Evolutionary conservation across 2,888 invertebrate genomes (phyloP), one percentile per base, ranked within the genome.

Genomic region (Apeira syringaria): DNA sequence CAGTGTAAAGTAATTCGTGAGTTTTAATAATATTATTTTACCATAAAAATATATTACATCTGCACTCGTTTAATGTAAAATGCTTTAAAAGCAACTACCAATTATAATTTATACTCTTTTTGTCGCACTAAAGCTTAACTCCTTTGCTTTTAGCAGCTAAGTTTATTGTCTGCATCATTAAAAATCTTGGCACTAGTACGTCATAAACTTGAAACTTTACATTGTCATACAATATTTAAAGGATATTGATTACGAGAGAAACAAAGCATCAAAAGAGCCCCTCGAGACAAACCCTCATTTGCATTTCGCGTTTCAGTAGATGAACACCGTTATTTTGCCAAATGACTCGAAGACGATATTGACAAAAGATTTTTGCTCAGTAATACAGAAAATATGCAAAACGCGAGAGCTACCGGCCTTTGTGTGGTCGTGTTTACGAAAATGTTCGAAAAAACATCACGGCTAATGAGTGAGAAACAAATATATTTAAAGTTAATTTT

Each of bases 301-400:
- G 59, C 71, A 74, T 79, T 71, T 68, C 64, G 68, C 68, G 64
- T 71, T 72, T 73, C 67, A 68, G 61, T 57, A 64, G 59, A 64
- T 56, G 58, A 61, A 59, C 59, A 56, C 52, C 59, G 72, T 74
- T 73, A 75, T 75, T 31, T 76, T 76, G 69, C 61, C 61, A 74
- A 77, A 77, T 78, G 76, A 77, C 58, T 74, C 72, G 72, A 59
- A 61, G 75, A 74, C 81, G 80, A 84, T 84, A 85, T 87, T 87
- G 85, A 85, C 84, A 82, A 85, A 82, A 79, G 77, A 74, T 74
- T 75, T 68, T 74, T 64, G 74, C 63, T 71, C 69, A 64, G 74
- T 80, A 79, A 83, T 83, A 81, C 78, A 79, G 77, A 79, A 83
- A 83, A 84, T 84, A 85, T 85, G 83, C 81, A 85, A 83, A 85